phyloP scores from a whole-genome alignment of 2,888 invertebrate species.

The Agrilus mali region DNA sequence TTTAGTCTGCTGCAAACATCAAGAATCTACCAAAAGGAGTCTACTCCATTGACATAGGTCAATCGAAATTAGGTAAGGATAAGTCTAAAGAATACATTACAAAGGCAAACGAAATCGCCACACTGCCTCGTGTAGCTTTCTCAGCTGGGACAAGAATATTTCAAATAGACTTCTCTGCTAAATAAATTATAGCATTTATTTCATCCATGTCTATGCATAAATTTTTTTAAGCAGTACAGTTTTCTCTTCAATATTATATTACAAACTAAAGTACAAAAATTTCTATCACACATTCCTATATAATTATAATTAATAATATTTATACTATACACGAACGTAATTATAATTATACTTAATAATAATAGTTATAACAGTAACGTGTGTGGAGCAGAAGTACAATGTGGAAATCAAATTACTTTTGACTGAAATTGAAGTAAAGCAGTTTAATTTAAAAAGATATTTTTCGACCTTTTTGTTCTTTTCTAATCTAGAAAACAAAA shows the following conservation, averaged over 20 bases:
- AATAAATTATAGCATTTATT: slow-evolving; percentile 19
- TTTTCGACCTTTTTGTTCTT: no score
- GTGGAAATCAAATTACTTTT: no score
- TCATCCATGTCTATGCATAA: slow-evolving; percentile 19
- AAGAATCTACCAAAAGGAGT: slow-evolving; percentile 42
- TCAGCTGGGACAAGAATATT: slow-evolving; percentile 42
- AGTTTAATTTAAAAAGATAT: no score
- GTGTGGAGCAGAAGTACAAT: no score
- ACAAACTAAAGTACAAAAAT: slow-evolving; percentile 51
- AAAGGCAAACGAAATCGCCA: slow-evolving; percentile 11
- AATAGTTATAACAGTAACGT: no score
- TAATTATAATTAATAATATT: slow-evolving; percentile 10
- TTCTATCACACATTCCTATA: slow-evolving; percentile 33
- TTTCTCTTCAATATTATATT: slow-evolving; percentile 33
- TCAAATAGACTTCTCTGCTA: slow-evolving; percentile 35
- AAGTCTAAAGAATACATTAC: slow-evolving; percentile 23
- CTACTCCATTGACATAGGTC: slow-evolving; percentile 44
- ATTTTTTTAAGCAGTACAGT: slow-evolving; percentile 36
- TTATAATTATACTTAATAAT: no score
- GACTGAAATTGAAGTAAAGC: no score
- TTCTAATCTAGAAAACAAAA: no score
- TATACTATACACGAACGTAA: slow-evolving; percentile 8
- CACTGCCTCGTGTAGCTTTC: slow-evolving; percentile 42
- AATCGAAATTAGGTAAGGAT: slow-evolving; percentile 32
- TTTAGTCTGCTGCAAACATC: slow-evolving; percentile 22